These are phyloP conservation scores for Macrobrachium rosenbergii DNA, from an alignment of 1,140 invertebrate genomes.

Conservation along the genomic window DNA sequence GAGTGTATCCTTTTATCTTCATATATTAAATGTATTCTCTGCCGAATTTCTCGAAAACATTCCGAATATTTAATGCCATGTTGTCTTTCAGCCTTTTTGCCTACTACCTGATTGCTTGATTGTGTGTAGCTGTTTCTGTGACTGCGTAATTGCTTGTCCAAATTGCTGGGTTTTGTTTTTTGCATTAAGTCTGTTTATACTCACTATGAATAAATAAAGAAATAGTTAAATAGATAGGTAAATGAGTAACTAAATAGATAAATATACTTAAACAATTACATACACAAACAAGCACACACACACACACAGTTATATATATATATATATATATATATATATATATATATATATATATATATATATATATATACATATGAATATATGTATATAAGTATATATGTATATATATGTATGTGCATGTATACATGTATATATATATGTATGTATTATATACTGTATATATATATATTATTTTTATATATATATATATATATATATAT, in stretches of 20 bases:
- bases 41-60: no score
- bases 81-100: no score
- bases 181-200: background rate
- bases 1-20: no score
- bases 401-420: slow-evolving; percentile 30
- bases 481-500: background rate
- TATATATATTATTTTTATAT: no score
- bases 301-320: slow-evolving; percentile 2
- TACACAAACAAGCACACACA: slow-evolving; percentile 1
- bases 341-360: slow-evolving; percentile 40
- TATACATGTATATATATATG: slow-evolving; percentile 17
- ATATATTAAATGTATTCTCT: no score
- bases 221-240: background rate
- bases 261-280: background rate
- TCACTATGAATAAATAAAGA: background rate
- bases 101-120: no score
- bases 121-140: no score
- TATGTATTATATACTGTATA: no score
- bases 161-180: no score
- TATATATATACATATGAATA: slow-evolving; percentile 30
- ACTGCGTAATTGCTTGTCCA: no score
- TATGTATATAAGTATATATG: slow-evolving; percentile 30
- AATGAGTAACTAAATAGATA: no score
- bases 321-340: slow-evolving; percentile 17
- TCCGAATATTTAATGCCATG: no score